Conservation (phyloP, 2,113 vertebrate species). For the Dipodomys ordii region DNA sequence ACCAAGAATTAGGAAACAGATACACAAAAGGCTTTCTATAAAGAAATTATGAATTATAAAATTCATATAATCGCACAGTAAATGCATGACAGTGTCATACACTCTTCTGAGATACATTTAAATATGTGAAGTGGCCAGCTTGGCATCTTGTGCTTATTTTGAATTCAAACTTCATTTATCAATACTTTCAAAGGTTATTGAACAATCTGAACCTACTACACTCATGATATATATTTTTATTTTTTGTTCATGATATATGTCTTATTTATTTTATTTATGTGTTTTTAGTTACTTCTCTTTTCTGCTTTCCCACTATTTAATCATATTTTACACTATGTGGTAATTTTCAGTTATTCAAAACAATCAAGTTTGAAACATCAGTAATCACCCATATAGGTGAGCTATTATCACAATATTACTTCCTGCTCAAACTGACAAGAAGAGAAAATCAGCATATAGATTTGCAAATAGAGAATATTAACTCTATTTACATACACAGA, state of each 20-base stretch:
- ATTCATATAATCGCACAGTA: not conserved
- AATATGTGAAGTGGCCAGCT: not conserved
- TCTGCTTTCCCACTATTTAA: not conserved
- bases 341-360: not conserved
- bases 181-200: not conserved
- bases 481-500: not conserved
- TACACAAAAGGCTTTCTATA: not conserved
- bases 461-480: not conserved
- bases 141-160: not conserved
- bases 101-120: not conserved
- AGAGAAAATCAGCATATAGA: not conserved
- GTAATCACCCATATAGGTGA: not conserved
- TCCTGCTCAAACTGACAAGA: not conserved
- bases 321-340: not conserved
- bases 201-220: not conserved
- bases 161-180: not conserved
- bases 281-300: not conserved
- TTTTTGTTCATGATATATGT: too few relatives aligned
- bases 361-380: not conserved
- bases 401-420: not conserved
- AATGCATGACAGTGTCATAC: not conserved
- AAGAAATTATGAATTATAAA: not conserved
- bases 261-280: not conserved
- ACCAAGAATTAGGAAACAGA: not conserved
- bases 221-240: not conserved